Evolutionary conservation across 1,140 invertebrate species (phyloP), one percentile per base, ranked within the genome.

Genomic region (Linepithema humile): DNA sequence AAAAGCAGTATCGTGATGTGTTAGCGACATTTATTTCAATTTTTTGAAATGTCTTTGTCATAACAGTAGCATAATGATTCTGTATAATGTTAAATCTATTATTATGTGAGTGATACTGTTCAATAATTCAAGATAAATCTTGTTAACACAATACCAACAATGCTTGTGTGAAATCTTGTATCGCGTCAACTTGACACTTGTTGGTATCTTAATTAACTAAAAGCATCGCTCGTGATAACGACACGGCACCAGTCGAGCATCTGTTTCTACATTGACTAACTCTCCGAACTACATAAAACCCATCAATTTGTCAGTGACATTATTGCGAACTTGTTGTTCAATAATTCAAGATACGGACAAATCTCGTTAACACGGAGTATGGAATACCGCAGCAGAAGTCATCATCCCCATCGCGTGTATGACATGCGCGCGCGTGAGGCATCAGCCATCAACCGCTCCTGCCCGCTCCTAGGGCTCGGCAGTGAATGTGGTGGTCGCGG

Each of bases 161-260:
- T 29, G 20, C 55, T 60, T 75, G 60, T 9, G 9, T n/a, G 60
- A 15, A 67, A 53, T 38, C 62, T 67, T 69, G 62, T 40, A 69
- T 55, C 26, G 23, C 70, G 64, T 70, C 64, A 80, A 23, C 23
- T 20, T 64, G 64, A 80, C 64, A 80, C 64, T 80, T 80, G 75
- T 80, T 80, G 64, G 75, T 80, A 69, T 48, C 23, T 67, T 70
- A 80, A 80, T 80, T 80, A 70, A 80, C 75, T 80, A 80, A 80
- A 80, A 80, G 38, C 64, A 69, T 43, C 57, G 40, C 43, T 62
- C 23, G n/a, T n/a, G 43, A 35, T 80, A 40, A 40, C 50, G 23
- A 15, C 9, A 29, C 20, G 23, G 17, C 4, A 15, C 48, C 48
- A 80, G 26, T 55, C 48, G 75, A 77, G 29, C 40, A 50, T 77